Evolutionary conservation across 2,113 vertebrate genomes (phyloP).

Genomic region (Syngnathus typhle): DNA sequence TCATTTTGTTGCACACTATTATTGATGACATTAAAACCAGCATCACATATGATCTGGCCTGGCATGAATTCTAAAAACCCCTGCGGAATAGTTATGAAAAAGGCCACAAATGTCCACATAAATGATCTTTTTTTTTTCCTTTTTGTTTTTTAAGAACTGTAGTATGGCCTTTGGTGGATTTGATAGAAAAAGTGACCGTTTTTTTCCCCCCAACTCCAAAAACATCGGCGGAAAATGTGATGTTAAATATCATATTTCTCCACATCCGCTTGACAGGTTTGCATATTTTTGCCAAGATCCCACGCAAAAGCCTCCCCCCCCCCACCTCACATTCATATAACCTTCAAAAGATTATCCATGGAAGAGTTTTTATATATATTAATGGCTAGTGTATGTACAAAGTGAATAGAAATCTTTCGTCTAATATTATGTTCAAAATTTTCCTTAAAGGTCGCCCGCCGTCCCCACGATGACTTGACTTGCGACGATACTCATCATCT

Average conservation of each 20-base stretch:
- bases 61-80: neutral
- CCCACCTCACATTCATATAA: conserved; percentile 58
- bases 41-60: neutral
- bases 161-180: neutral
- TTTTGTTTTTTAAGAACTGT: neutral
- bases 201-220: neutral
- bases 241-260: conserved; percentile 44
- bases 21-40: conserved; percentile 1
- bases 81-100: neutral
- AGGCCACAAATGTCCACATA: neutral
- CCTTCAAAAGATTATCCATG: conserved; percentile 67
- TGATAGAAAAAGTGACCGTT: neutral
- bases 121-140: neutral
- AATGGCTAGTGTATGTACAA: conserved; percentile 75
- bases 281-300: conserved; percentile 3
- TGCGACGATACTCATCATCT: conserved; percentile 15
- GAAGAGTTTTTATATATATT: conserved; percentile 73
- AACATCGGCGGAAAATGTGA: conserved; percentile 1
- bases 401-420: conserved; percentile 76
- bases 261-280: conserved; percentile 32
- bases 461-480: neutral
- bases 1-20: conserved; percentile 24
- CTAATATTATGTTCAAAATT: conserved; percentile 72
- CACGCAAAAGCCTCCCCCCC: conserved; percentile 26
- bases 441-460: conserved; percentile 18